phyloP scores from a whole-genome alignment of 2,797 vertebrate genomes.

The Amblyraja radiata region DNA sequence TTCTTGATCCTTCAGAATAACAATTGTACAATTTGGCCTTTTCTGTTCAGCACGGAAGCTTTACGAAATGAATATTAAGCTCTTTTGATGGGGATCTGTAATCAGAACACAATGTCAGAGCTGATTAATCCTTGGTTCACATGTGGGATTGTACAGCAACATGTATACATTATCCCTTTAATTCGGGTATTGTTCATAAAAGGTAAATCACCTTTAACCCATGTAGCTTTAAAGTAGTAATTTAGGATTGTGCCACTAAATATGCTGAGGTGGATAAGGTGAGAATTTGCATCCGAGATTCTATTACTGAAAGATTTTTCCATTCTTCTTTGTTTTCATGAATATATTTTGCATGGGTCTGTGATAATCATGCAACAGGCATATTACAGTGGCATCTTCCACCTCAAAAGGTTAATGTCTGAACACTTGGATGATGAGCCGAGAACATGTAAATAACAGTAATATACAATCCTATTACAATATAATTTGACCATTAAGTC shows the following conservation, averaged over 20 bases:
- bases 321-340: conserved; percentile 5
- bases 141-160: background rate
- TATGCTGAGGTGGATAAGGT: conserved; percentile 6
- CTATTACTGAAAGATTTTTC: background rate
- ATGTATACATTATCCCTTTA: conserved; percentile 18
- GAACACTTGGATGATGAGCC: conserved; percentile 28
- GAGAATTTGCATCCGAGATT: background rate
- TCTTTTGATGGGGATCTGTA: conserved; percentile 14
- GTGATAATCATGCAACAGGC: conserved; percentile 26
- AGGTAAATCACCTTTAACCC: conserved; percentile 55
- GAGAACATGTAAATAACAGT: conserved; percentile 32
- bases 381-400: background rate
- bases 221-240: conserved; percentile 46
- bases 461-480: conserved; percentile 31
- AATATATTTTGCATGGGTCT: conserved; percentile 29
- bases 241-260: conserved; percentile 23
- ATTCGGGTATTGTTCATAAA: conserved; percentile 44
- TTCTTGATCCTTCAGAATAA: conserved; percentile 14
- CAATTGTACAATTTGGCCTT: background rate
- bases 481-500: conserved; percentile 37
- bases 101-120: conserved; percentile 1
- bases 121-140: background rate
- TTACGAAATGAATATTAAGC: conserved; percentile 9
- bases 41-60: conserved; percentile 3
- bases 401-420: conserved; percentile 25